phyloP scores from a whole-genome alignment of 2,797 vertebrate genomes.

The Pygocentrus nattereri region DNA sequence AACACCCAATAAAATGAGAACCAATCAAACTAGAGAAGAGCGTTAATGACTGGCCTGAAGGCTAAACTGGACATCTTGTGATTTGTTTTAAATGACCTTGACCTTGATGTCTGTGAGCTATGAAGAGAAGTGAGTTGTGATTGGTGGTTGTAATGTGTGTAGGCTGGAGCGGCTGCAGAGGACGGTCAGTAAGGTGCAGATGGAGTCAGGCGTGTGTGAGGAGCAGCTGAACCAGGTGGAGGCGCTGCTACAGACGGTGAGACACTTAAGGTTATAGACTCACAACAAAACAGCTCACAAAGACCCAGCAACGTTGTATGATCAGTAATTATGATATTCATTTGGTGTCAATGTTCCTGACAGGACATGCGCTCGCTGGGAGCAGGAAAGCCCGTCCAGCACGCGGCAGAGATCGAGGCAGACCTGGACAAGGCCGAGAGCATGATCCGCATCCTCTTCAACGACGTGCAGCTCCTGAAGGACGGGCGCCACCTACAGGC shows the following conservation, averaged over 20 bases:
- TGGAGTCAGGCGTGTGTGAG: conserved; percentile 93
- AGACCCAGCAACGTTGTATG: too few relatives aligned
- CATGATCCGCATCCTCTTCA: conserved; percentile 90
- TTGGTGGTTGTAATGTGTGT: conserved; percentile 33
- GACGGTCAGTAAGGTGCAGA: conserved; percentile 92
- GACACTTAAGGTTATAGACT: conserved; percentile 43
- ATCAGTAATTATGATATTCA: neutral
- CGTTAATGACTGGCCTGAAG: too few relatives aligned
- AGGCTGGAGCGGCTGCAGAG: conserved; percentile 95
- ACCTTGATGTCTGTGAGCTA: neutral
- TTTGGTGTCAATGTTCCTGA: neutral
- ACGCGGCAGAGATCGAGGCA: conserved; percentile 81
- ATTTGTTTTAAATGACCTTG: neutral
- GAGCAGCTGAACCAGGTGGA: conserved; percentile 96
- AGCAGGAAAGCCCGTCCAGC: conserved; percentile 81
- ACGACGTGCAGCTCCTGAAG: conserved; percentile 91
- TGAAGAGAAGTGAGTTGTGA: neutral
- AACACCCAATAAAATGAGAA: too few relatives aligned
- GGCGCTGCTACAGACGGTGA: conserved; percentile 89
- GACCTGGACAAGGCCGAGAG: conserved; percentile 89
- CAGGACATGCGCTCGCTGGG: conserved; percentile 86
- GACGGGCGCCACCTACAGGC: conserved; percentile 92
- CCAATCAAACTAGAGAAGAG: too few relatives aligned
- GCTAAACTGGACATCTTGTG: too few relatives aligned
- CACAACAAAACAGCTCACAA: neutral